These are phyloP conservation scores for Echinometra lucunter DNA, from an alignment of 53 echinoderm and acorn worm species.

Conservation along the genomic window DNA sequence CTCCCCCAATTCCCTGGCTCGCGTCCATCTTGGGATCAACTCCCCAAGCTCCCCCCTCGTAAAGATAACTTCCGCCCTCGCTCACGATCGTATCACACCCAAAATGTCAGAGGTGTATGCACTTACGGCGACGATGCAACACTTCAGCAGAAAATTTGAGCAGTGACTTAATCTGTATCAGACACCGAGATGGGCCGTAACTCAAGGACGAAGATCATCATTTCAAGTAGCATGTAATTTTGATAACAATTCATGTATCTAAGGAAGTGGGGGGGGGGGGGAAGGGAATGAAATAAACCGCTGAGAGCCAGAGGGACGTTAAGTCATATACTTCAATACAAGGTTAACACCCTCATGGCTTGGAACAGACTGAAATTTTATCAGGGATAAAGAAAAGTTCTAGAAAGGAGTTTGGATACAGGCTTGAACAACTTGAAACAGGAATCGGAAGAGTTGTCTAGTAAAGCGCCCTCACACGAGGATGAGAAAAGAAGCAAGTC, in stretches of 20 bases:
- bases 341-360: too few species aligned
- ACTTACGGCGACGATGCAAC: slow-evolving; percentile 30
- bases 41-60: slow-evolving; percentile 36
- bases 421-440: not conserved
- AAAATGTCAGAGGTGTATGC: slow-evolving; percentile 66
- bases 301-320: too few species aligned
- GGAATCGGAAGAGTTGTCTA: not conserved
- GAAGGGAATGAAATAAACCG: slow-evolving; percentile 14
- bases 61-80: slow-evolving; percentile 62
- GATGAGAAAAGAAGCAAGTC: not conserved
- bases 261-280: slow-evolving; percentile 7
- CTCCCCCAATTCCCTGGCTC: slow-evolving; percentile 23
- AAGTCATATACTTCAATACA: too few species aligned
- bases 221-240: not conserved
- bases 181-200: slow-evolving; percentile 6
- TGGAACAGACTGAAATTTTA: too few species aligned
- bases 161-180: not conserved
- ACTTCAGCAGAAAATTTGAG: not conserved
- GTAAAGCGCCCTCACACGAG: not conserved
- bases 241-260: slow-evolving; percentile 40
- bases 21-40: slow-evolving; percentile 34
- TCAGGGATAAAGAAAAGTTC: not conserved
- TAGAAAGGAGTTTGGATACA: not conserved
- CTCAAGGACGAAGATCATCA: slow-evolving; percentile 7
- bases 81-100: slow-evolving; percentile 56